A percentile compares a stretch with the other conserved stretches of the same genome.
These are phyloP conservation scores for Pterophyllum scalare DNA, from an alignment of 2,113 vertebrate species.

Conservation along the genomic window DNA sequence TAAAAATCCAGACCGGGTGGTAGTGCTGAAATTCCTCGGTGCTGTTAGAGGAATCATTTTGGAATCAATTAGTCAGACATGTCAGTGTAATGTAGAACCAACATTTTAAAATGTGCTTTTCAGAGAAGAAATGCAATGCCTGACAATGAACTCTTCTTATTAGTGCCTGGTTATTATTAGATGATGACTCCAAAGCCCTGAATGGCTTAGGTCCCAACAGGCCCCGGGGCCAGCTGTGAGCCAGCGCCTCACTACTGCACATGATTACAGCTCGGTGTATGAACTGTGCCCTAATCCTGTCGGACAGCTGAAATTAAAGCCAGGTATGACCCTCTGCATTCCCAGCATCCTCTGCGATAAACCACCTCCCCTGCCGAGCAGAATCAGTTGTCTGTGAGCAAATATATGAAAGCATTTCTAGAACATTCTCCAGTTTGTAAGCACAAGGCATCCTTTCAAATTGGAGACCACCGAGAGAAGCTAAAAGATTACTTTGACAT, in stretches of 20 bases:
- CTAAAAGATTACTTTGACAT: background rate
- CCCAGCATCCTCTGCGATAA: slow-evolving; percentile 65
- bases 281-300: slow-evolving; percentile 75
- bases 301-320: slow-evolving; percentile 77
- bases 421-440: background rate
- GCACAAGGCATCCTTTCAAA: slow-evolving; percentile 1
- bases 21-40: background rate
- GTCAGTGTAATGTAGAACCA: background rate
- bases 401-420: slow-evolving; percentile 21
- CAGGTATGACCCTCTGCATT: slow-evolving; percentile 70
- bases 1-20: background rate
- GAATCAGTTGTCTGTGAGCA: slow-evolving; percentile 40
- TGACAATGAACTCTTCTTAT: background rate
- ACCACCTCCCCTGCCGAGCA: slow-evolving; percentile 60
- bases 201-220: slow-evolving; percentile 26
- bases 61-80: background rate
- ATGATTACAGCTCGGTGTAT: slow-evolving; percentile 73
- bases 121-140: background rate
- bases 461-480: background rate
- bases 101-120: background rate
- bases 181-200: slow-evolving; percentile 63
- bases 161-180: slow-evolving; percentile 48
- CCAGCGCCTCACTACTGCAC: slow-evolving; percentile 54
- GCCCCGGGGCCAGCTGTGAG: slow-evolving; percentile 53
- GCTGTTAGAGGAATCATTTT: background rate